These are phyloP conservation scores for Lissonota sp. DNA, from an alignment of 2,888 invertebrate genomes.

Conservation along the genomic window DNA sequence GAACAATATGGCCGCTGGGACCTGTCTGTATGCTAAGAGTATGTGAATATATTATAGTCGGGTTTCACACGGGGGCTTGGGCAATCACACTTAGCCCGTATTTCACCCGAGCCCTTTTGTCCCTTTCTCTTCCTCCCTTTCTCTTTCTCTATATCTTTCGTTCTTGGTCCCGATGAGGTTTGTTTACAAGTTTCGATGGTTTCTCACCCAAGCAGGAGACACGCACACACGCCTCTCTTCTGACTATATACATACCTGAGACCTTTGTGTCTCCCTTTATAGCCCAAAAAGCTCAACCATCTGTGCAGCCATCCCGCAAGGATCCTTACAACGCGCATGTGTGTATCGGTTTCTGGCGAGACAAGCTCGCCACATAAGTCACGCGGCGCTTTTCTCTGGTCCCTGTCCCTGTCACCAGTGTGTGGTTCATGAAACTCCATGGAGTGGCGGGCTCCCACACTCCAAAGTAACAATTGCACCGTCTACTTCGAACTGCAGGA, in stretches of 20 bases:
- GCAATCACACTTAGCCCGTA: constrained; percentile 71
- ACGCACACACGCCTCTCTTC: constrained; percentile 19
- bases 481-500: constrained; percentile 13
- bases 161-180: constrained; percentile 63
- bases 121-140: constrained; percentile 35
- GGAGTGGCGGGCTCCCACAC: neutral
- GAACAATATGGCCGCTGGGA: constrained; percentile 77
- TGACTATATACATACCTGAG: constrained; percentile 2
- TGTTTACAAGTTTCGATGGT: constrained; percentile 69
- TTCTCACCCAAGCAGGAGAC: constrained; percentile 30
- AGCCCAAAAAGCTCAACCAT: constrained; percentile 13
- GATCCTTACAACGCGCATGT: constrained; percentile 21
- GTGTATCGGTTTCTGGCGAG: constrained; percentile 25
- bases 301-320: constrained; percentile 26
- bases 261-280: neutral
- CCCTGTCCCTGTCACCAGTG: neutral
- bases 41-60: constrained; percentile 72
- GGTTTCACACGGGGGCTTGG: constrained; percentile 50
- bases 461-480: constrained; percentile 15
- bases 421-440: neutral
- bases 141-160: constrained; percentile 41
- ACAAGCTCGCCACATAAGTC: constrained; percentile 20
- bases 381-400: neutral
- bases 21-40: constrained; percentile 75
- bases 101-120: constrained; percentile 65